Evolutionary conservation across 2,888 invertebrate genomes (phyloP), one percentile per base, ranked within the genome.

Genomic region (Scaptomyza flava): DNA sequence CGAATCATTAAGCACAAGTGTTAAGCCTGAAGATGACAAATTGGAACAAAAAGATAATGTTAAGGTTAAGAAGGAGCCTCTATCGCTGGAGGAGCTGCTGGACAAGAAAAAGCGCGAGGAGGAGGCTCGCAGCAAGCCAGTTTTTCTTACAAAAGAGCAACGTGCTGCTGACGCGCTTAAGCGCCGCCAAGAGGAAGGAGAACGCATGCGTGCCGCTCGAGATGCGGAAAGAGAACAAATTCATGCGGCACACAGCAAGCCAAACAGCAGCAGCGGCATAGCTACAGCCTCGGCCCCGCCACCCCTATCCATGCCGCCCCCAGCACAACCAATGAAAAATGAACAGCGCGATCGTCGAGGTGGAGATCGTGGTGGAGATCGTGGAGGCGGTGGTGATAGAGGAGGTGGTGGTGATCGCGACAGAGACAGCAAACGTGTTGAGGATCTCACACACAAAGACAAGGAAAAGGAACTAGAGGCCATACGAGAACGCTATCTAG

Each of bases 61-160:
- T 1, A 75, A 71, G 34, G 33, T 93, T 90, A 92, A 93, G 91
- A 72, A 81, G 52, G 98, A 99, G 90, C 99, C 99, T 0, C 92
- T 99, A 14, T 99, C 99, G 6, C 93, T 99, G 60, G 99, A 99
- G 91, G 99, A 99, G 91, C 92, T 99, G 42, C 93, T 99, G 50
- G 96, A 97, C 0, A 98, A 98, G 92, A 98, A 98, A 90, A 98
- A 99, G 90, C 97, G 97, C 0, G 98, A 98, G 90, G 98, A 99
- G 91, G 97, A 96, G 87, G 98, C 97, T 1, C 94, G 97, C 54
- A 97, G 98, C 81, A 99, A 99, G 93, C 99, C 99, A 0, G 98
- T 98, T 33, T 99, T 99, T 91, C 93, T 99, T 38, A 97, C 98
- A 0, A 99, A 99, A 93, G 98, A 98, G 91, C 98, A 99, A 91